Conservation (phyloP, 2,888 invertebrate genomes). For the Muscina levida region DNA sequence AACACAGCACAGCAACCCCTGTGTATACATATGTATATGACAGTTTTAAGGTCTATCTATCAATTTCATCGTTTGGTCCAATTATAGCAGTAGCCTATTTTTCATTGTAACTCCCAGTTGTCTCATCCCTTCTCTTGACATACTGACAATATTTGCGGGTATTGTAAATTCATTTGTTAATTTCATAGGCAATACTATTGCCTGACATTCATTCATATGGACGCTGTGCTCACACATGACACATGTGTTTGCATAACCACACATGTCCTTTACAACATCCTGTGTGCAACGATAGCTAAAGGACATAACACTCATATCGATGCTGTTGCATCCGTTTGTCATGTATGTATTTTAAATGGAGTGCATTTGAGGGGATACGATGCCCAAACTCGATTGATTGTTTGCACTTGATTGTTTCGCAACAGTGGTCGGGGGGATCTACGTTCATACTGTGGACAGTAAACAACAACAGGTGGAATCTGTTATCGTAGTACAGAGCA, state of each 20-base stretch:
- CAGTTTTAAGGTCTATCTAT: too few species aligned
- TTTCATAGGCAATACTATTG: constrained; percentile 69
- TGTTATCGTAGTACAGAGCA: not conserved
- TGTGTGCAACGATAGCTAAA: not conserved
- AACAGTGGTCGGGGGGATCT: not conserved
- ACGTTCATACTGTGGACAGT: not conserved
- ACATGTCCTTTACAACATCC: constrained; percentile 52
- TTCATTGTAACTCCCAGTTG: not conserved
- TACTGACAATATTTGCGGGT: constrained; percentile 52
- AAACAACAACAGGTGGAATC: constrained; percentile 9
- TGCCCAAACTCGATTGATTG: not conserved
- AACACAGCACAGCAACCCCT: too few species aligned
- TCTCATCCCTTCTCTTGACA: constrained; percentile 20
- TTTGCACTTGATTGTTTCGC: not conserved
- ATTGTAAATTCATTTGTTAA: constrained; percentile 68
- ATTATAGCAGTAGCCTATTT: too few species aligned
- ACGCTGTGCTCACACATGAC: not conserved
- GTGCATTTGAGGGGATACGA: not conserved
- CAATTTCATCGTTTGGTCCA: too few species aligned
- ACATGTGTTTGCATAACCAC: constrained; percentile 61
- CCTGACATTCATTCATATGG: too few species aligned
- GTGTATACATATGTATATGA: too few species aligned
- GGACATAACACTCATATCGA: not conserved
- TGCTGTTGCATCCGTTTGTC: not conserved
- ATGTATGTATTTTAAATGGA: too few species aligned